phyloP scores from a whole-genome alignment of 2,113 vertebrate genomes.

The Trochalopteron elliotii region DNA sequence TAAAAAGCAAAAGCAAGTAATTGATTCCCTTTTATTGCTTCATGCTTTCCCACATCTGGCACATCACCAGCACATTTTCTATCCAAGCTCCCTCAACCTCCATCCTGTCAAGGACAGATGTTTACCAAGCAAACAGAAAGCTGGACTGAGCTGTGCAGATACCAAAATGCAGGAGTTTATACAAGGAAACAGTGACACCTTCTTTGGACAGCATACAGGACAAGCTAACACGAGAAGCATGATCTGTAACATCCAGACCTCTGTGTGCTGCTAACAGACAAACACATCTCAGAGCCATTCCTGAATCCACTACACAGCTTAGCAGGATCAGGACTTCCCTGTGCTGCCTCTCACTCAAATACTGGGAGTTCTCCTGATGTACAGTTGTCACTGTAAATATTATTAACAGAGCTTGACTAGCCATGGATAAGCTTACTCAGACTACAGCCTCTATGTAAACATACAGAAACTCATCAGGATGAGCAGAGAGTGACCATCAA shows the following conservation, averaged over 20 bases:
- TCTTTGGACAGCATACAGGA: neutral
- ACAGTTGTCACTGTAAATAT: neutral
- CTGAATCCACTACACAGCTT: neutral
- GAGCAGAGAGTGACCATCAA: neutral
- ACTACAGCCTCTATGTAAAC: neutral
- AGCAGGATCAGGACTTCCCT: neutral
- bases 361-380: neutral
- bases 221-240: fast-evolving
- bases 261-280: neutral
- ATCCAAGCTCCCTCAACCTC: neutral
- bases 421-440: neutral
- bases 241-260: neutral
- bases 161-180: neutral
- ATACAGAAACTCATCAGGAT: neutral
- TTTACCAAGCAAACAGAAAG: slow-evolving; percentile 16
- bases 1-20: neutral
- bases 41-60: neutral
- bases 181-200: neutral
- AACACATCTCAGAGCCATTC: neutral
- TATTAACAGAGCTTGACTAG: neutral
- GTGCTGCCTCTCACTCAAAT: neutral
- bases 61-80: neutral
- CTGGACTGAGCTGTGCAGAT: neutral
- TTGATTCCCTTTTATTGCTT: neutral
- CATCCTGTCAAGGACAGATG: neutral